Evolutionary conservation across 2,113 vertebrate genomes (phyloP).

Genomic region (Pseudorhombus dupliciocellatus): DNA sequence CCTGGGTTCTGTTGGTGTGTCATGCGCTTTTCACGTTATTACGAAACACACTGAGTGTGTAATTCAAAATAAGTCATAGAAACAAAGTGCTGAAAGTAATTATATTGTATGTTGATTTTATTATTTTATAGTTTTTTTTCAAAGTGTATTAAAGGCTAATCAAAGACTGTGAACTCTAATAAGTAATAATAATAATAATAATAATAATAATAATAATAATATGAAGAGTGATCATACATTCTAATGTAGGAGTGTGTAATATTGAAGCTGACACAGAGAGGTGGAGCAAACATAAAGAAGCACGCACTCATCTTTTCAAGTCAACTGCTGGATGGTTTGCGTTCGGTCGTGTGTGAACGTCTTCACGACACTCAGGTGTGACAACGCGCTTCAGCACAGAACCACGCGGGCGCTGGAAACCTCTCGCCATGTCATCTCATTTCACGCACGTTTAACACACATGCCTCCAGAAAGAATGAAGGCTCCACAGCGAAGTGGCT

Average conservation of each 20-base stretch:
- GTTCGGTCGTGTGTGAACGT: neutral
- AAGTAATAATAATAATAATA: too few species aligned
- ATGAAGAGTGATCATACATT: too few species aligned
- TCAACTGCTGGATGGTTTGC: neutral
- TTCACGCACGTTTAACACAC: conserved; percentile 3
- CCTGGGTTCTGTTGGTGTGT: neutral
- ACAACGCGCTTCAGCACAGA: neutral
- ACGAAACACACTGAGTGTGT: neutral
- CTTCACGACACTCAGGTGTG: neutral
- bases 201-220: too few species aligned
- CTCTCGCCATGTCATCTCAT: conserved; percentile 13
- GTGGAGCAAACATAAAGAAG: neutral
- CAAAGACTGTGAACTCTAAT: neutral
- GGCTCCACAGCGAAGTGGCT: conserved; percentile 5
- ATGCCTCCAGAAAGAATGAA: conserved; percentile 19
- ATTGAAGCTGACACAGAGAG: too few species aligned
- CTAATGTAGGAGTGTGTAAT: too few species aligned
- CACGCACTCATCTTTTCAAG: neutral
- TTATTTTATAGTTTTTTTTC: neutral
- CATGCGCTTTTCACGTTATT: neutral
- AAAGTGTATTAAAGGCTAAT: neutral
- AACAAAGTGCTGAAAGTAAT: neutral
- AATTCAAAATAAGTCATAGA: neutral
- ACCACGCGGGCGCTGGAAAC: neutral
- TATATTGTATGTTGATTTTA: too few species aligned